A percentile compares a stretch with the other conserved stretches of the same genome.
Evolutionary conservation across 1,140 invertebrate species (phyloP).

Genomic region (Tetranychus cinnabarinus): DNA sequence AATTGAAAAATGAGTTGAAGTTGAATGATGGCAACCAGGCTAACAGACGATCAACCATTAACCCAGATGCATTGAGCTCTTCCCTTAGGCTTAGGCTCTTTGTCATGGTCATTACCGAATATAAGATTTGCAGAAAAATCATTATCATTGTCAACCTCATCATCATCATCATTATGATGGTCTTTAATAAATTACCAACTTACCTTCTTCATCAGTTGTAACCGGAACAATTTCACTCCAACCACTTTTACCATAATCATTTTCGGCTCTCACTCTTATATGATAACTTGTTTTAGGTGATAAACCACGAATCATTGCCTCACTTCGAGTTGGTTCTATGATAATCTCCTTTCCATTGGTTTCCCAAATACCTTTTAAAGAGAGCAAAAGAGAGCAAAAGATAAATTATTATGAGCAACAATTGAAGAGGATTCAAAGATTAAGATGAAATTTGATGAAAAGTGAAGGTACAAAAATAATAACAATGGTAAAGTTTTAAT

Average conservation of each 20-base stretch:
- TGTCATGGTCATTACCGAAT: no score
- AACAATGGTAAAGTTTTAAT: no score
- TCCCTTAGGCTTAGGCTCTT: no score
- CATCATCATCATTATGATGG: no score
- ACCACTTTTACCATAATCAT: constrained; percentile 79
- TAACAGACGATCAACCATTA: no score
- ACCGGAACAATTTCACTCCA: constrained; percentile 75
- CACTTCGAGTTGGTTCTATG: constrained; percentile 1
- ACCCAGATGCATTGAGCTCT: no score
- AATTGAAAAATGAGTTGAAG: no score
- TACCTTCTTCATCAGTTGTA: constrained; percentile 73
- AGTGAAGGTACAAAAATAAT: background rate
- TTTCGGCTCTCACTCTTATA: constrained; percentile 80
- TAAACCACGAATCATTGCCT: constrained; percentile 20
- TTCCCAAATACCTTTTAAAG: background rate
- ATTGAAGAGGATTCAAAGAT: background rate
- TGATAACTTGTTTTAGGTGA: constrained; percentile 78
- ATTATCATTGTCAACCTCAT: no score
- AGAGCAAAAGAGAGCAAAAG: background rate
- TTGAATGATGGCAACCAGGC: no score
- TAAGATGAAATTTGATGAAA: background rate
- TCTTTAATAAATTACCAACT: background rate
- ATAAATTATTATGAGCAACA: background rate
- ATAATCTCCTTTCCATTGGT: background rate
- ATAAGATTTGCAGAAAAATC: no score